A percentile compares a stretch with the other conserved stretches of the same genome.
phyloP scores from a whole-genome alignment of 2,113 vertebrate genomes.

The Melospiza georgiana region DNA sequence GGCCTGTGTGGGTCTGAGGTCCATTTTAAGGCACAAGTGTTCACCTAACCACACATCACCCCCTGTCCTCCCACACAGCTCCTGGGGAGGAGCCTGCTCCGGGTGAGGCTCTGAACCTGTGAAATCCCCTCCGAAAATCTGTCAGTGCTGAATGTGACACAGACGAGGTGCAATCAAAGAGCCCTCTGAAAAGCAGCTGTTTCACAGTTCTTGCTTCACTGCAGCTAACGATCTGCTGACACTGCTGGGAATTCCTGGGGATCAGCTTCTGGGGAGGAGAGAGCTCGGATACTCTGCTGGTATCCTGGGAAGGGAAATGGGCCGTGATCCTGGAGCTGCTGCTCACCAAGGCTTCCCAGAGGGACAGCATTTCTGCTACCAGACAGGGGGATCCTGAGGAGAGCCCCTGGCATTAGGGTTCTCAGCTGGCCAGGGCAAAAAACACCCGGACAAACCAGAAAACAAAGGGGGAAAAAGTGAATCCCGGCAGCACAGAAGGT shows the following conservation, averaged over 20 bases:
- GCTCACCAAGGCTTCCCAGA: not conserved
- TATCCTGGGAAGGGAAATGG: not conserved
- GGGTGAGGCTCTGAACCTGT: slow-evolving; percentile 40
- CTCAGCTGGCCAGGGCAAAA: not conserved
- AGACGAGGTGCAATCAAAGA: slow-evolving; percentile 38
- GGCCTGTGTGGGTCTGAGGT: not conserved
- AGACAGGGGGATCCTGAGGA: not conserved
- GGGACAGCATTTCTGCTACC: not conserved
- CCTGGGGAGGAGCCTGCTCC: slow-evolving; percentile 18
- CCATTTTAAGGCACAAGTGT: not conserved
- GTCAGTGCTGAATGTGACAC: slow-evolving; percentile 38
- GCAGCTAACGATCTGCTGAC: slow-evolving; percentile 61
- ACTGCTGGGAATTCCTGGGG: not conserved
- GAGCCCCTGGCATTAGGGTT: not conserved
- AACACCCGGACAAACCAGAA: not conserved
- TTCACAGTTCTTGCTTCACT: slow-evolving; percentile 46
- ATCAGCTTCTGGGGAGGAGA: slow-evolving; percentile 26
- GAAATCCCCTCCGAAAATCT: slow-evolving; percentile 58
- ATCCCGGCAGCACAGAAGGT: not conserved
- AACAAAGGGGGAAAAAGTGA: not conserved
- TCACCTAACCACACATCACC: slow-evolving; percentile 27
- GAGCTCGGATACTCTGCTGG: slow-evolving; percentile 6
- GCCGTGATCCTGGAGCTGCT: not conserved
- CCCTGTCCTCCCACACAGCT: slow-evolving; percentile 24
- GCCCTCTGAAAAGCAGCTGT: not conserved